These are phyloP conservation scores for Euwallacea fornicatus DNA, from an alignment of 1,140 invertebrate species.

Conservation along the genomic window DNA sequence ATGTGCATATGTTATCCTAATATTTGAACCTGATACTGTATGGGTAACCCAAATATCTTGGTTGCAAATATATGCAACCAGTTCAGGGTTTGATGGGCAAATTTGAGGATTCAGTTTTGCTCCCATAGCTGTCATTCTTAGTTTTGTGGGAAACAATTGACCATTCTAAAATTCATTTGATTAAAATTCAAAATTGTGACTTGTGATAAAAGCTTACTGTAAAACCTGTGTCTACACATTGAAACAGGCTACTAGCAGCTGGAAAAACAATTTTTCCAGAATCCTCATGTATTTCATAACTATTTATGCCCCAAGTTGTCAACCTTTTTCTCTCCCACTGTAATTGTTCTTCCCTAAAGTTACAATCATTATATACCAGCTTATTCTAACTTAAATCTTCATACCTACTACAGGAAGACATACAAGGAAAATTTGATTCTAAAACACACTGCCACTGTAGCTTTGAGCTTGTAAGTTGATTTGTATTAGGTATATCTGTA, in stretches of 20 bases:
- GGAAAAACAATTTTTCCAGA: slow-evolving; percentile 88
- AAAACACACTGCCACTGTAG: slow-evolving; percentile 73
- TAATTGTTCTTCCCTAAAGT: slow-evolving; percentile 85
- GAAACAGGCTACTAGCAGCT: slow-evolving; percentile 80
- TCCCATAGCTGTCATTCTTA: slow-evolving; percentile 68
- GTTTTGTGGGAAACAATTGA: slow-evolving; percentile 70
- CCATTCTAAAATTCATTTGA: slow-evolving; percentile 59
- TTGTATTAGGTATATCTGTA: slow-evolving; percentile 71
- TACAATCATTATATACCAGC: slow-evolving; percentile 31
- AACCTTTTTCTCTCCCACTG: slow-evolving; percentile 88
- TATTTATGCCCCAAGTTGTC: slow-evolving; percentile 90
- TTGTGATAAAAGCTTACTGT: slow-evolving; percentile 56
- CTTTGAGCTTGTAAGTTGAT: slow-evolving; percentile 54
- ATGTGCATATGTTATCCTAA: slow-evolving; percentile 80
- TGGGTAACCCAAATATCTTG: slow-evolving; percentile 90
- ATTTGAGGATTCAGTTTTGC: slow-evolving; percentile 86
- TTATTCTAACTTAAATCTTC: neutral
- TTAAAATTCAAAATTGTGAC: neutral
- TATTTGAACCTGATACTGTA: slow-evolving; percentile 69
- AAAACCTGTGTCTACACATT: slow-evolving; percentile 73
- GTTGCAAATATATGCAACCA: slow-evolving; percentile 88
- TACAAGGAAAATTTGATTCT: slow-evolving; percentile 71
- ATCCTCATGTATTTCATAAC: slow-evolving; percentile 82
- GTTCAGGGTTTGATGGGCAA: slow-evolving; percentile 82
- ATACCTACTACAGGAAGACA: slow-evolving; percentile 56